A percentile compares a stretch with the other conserved stretches of the same genome.
These are phyloP conservation scores for Oscheius sp. DNA, from an alignment of 2,888 invertebrate species.

Conservation along the genomic window DNA sequence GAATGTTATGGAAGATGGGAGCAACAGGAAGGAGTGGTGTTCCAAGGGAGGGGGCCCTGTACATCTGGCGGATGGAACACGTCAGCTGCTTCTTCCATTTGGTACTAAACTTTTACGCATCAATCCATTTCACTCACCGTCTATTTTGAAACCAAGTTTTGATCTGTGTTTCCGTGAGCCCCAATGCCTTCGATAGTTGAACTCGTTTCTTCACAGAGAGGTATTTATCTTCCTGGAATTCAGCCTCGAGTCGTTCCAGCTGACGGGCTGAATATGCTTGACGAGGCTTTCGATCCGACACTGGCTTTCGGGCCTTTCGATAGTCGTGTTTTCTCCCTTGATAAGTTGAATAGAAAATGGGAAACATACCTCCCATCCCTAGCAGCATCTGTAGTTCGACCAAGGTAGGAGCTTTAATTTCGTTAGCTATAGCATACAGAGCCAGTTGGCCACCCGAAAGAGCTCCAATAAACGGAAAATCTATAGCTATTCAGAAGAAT, in stretches of 20 bases:
- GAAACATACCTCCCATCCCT: conserved; percentile 48
- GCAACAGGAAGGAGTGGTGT: conserved; percentile 4
- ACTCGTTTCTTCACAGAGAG: conserved; percentile 92
- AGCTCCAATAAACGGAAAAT: conserved; percentile 18
- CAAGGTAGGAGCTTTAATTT: conserved; percentile 57
- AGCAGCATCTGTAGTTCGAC: conserved; percentile 68
- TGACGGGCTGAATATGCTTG: conserved; percentile 96
- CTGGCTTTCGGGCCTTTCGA: conserved; percentile 84
- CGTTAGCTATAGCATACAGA: conserved; percentile 52
- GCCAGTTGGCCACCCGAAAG: conserved; percentile 47
- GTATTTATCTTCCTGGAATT: conserved; percentile 95
- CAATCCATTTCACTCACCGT: conserved; percentile 69
- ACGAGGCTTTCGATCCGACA: conserved; percentile 89
- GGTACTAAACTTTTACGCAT: conserved; percentile 76
- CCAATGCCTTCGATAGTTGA: conserved; percentile 88
- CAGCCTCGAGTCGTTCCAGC: conserved; percentile 86
- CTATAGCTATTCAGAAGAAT: too few relatives aligned
- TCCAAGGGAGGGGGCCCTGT: conserved; percentile 76
- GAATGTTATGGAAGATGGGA: background rate
- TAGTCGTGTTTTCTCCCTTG: conserved; percentile 78
- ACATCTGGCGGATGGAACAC: conserved; percentile 86
- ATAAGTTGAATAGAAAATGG: background rate
- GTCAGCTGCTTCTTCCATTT: conserved; percentile 98
- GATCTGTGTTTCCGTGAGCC: conserved; percentile 91
- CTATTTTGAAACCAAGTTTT: conserved; percentile 97